A percentile compares a stretch with the other conserved stretches of the same genome.
Conservation (phyloP, 1,140 invertebrate genomes). For the Laupala kohalensis region DNA sequence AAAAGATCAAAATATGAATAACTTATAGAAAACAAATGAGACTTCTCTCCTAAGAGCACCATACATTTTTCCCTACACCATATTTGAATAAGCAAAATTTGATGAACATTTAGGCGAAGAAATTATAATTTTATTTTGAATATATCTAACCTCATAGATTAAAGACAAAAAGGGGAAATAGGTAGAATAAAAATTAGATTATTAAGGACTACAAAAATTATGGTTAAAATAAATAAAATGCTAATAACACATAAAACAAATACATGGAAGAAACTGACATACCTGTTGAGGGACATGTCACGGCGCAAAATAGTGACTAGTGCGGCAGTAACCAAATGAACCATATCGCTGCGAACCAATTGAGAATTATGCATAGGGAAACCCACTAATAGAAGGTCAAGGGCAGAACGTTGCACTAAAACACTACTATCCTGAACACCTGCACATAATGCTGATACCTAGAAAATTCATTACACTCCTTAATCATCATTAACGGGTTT, state of each 20-base stretch:
- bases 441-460: constrained; percentile 52
- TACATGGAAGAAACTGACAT: no score
- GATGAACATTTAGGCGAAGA: not conserved
- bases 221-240: no score
- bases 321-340: constrained; percentile 63
- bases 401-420: constrained; percentile 72
- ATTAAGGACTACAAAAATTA: no score
- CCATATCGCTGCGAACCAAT: constrained; percentile 57
- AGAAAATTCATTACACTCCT: constrained; percentile 14
- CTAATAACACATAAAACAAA: no score
- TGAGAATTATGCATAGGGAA: constrained; percentile 79
- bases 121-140: not conserved
- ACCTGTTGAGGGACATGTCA: constrained; percentile 85
- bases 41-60: not conserved
- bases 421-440: constrained; percentile 69
- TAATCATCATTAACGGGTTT: not conserved
- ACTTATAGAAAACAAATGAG: not conserved
- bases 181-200: no score
- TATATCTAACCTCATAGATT: no score
- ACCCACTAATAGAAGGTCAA: constrained; percentile 72
- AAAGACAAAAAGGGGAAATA: no score
- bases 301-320: constrained; percentile 71
- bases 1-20: not conserved
- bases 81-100: not conserved
- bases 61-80: not conserved